Evolutionary conservation across 2,797 vertebrate genomes (phyloP), one percentile per base, ranked within the genome.

Genomic region (Tapera naevia): DNA sequence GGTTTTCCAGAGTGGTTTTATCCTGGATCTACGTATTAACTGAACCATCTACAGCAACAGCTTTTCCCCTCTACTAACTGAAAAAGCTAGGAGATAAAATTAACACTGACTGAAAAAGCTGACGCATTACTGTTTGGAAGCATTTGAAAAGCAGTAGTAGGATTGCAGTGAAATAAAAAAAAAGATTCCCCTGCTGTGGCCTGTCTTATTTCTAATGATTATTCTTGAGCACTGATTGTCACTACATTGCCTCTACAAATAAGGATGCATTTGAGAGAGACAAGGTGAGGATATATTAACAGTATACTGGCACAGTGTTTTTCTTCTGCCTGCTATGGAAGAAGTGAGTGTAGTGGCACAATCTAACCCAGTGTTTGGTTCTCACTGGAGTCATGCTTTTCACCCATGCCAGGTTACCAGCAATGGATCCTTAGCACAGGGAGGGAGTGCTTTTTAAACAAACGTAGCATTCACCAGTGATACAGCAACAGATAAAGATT

Each of bases 201-300:
- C 51, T 75, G 93, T 50, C 73, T 80, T 91, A 62, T 73, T 94
- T 93, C 66, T 86, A 90, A 83, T 65, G 41, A 51, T 35, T 54
- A 27, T 48, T 81, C 62, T 78, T 79, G 39, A 79, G 51, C 51
- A 56, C 86, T 72, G 43, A 72, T 81, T 78, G 72, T 69, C 0
- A 0, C 27, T 65, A 11, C 50, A 81, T 83, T 91, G 24, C 64
- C 16, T 17, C 66, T 76, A 46, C 22, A 62, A 46, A 28, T 75
- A 61, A 6, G 30, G 28, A 51, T 58, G 43, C 10, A 41, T 76
- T 82, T 75, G 78, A 72, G 18, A 81, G 51, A 69, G 27, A 24
- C 3, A 2, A 65, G 39, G 24, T 56, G 69, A 56, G 33, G n/a
- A 11, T 75, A 27, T 65, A 21, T 69, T 22, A 41, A 15, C 27